A percentile compares a stretch with the other conserved stretches of the same genome.
phyloP scores from a whole-genome alignment of 92 coral and sea anemone species.

The Parazoanthus darwini region DNA sequence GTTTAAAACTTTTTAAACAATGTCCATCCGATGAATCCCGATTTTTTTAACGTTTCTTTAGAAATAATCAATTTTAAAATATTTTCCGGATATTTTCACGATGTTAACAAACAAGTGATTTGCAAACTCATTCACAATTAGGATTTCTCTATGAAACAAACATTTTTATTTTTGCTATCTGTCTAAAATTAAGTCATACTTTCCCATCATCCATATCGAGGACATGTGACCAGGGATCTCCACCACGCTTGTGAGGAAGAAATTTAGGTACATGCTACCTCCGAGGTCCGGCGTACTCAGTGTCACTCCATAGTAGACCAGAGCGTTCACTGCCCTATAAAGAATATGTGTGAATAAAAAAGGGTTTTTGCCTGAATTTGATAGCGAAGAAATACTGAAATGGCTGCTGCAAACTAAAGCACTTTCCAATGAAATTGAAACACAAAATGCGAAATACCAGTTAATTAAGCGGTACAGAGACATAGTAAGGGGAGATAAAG shows the following conservation, averaged over 20 bases:
- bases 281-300: constrained; percentile 28
- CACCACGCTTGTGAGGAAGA: constrained; percentile 29
- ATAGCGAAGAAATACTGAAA: neutral
- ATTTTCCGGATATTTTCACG: too few relatives aligned
- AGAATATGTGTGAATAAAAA: neutral
- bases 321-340: constrained; percentile 17
- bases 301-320: constrained; percentile 25
- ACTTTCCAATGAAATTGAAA: too few relatives aligned
- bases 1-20: too few relatives aligned
- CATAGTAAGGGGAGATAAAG: too few relatives aligned
- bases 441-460: neutral
- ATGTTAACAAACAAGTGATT: too few relatives aligned
- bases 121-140: too few relatives aligned
- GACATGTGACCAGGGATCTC: constrained; percentile 26
- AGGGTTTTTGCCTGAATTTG: neutral
- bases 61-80: too few relatives aligned
- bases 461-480: too few relatives aligned
- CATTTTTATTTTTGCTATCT: neutral
- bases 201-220: constrained; percentile 37
- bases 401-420: too few relatives aligned
- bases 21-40: too few relatives aligned
- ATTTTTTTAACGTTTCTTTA: too few relatives aligned
- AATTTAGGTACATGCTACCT: constrained; percentile 34
- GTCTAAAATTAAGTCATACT: neutral
- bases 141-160: neutral